phyloP scores from a whole-genome alignment of 2,113 vertebrate species.

The Channa argus region DNA sequence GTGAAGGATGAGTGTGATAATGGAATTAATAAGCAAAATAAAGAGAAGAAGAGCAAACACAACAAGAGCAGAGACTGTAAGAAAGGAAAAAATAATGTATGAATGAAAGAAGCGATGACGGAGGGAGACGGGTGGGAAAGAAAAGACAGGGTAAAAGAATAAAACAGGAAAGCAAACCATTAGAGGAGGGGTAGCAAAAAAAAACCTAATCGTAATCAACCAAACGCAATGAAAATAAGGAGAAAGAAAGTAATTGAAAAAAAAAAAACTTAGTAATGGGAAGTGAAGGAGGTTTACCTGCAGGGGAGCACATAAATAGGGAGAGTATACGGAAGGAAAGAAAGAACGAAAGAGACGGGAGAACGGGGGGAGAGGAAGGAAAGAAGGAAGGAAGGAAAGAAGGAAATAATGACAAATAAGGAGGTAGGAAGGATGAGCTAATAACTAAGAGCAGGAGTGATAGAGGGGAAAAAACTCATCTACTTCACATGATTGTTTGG shows the following conservation, averaged over 20 bases:
- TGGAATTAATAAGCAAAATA: not conserved
- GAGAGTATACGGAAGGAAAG: too few relatives aligned
- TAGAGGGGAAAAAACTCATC: too few relatives aligned
- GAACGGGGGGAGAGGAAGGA: not conserved
- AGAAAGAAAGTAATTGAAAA: too few relatives aligned
- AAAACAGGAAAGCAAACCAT: not conserved
- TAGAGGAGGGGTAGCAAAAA: not conserved
- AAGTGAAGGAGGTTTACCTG: too few relatives aligned
- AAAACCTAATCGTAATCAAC: too few relatives aligned
- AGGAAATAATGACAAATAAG: too few relatives aligned
- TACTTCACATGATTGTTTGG: not conserved
- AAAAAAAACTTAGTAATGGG: too few relatives aligned
- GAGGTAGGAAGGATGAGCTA: not conserved
- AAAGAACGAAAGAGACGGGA: not conserved
- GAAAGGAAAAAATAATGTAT: not conserved
- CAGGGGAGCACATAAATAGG: not conserved
- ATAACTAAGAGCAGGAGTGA: too few relatives aligned
- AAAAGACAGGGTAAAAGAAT: not conserved
- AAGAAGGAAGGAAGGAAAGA: not conserved
- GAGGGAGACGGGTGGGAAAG: not conserved
- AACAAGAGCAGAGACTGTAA: not conserved
- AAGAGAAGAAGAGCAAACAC: too few relatives aligned
- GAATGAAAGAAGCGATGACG: not conserved
- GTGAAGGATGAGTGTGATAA: not conserved
- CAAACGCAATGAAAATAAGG: too few relatives aligned